These are phyloP conservation scores for Drosophila neocordata DNA, from an alignment of 1,140 invertebrate genomes.

Conservation along the genomic window DNA sequence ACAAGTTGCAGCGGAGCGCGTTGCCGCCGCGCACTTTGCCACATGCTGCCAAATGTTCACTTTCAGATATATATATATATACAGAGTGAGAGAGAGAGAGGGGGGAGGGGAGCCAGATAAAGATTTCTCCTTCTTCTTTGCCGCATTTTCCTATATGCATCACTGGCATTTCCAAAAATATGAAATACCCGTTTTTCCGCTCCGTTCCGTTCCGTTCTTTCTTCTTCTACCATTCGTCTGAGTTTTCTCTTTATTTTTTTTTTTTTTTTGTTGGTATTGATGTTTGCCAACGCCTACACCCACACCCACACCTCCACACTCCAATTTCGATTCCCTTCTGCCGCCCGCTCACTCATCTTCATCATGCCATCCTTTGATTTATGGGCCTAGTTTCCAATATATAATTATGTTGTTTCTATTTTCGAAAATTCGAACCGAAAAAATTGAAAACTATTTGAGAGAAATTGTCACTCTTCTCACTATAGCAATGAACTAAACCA, in stretches of 20 bases:
- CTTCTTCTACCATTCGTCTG: background rate
- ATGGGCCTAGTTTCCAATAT: conserved; percentile 68
- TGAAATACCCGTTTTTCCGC: conserved; percentile 19
- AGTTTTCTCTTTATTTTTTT: too few species aligned
- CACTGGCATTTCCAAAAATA: conserved; percentile 11
- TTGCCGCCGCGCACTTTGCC: conserved; percentile 66
- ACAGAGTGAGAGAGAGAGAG: background rate
- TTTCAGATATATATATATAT: background rate
- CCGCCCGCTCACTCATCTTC: background rate
- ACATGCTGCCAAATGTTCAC: conserved; percentile 73
- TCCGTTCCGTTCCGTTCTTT: background rate
- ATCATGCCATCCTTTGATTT: conserved; percentile 55
- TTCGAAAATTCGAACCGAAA: conserved; percentile 34
- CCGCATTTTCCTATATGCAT: conserved; percentile 28
- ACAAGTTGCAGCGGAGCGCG: conserved; percentile 66
- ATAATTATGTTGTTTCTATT: conserved; percentile 77
- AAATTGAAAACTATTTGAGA: conserved; percentile 44
- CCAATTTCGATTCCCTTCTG: conserved; percentile 11
- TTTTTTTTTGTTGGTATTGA: conserved; percentile 4
- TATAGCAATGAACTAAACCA: conserved; percentile 9
- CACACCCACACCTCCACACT: background rate
- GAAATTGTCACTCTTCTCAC: conserved; percentile 52
- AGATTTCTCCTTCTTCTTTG: conserved; percentile 35
- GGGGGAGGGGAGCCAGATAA: background rate
- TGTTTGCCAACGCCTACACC: conserved; percentile 7